These are phyloP conservation scores for Camptogramma bilineatum DNA, from an alignment of 2,888 invertebrate genomes.

Conservation along the genomic window DNA sequence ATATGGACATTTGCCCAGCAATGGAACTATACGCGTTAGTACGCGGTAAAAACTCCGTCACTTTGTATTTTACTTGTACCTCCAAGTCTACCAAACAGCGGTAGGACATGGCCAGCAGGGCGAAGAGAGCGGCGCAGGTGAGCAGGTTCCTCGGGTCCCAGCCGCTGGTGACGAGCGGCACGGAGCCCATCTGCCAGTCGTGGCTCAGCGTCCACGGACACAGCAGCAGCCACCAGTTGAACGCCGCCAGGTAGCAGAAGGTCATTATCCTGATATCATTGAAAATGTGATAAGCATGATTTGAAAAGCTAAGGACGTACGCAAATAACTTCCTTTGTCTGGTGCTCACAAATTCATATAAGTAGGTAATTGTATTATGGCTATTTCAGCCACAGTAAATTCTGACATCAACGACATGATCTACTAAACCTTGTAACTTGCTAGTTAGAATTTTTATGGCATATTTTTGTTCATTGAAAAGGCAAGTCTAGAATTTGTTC, in stretches of 20 bases:
- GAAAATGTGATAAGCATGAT: background rate
- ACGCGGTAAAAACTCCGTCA: no score
- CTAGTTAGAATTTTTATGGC: no score
- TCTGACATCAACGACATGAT: no score
- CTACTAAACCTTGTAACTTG: no score
- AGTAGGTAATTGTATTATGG: no score
- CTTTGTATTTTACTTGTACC: constrained; percentile 69
- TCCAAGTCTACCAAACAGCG: constrained; percentile 88
- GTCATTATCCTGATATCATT: constrained; percentile 88
- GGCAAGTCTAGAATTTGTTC: no score
- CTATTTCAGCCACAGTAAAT: no score
- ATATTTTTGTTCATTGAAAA: no score
- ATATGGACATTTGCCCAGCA: no score
- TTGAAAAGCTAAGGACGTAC: background rate
- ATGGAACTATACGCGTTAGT: no score
- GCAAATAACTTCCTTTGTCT: background rate
- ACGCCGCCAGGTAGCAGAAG: constrained; percentile 91
- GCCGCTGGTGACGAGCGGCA: constrained; percentile 90
- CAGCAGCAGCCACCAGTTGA: constrained; percentile 92
- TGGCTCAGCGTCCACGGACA: constrained; percentile 91
- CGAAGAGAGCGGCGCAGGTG: constrained; percentile 89
- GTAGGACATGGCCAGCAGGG: constrained; percentile 87
- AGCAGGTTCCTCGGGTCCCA: constrained; percentile 90
- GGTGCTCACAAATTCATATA: no score
- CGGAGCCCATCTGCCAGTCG: constrained; percentile 95